Base-by-base conservation (phyloP, 1,140 invertebrate species). In the Paraescarpia echinospica region DNA sequence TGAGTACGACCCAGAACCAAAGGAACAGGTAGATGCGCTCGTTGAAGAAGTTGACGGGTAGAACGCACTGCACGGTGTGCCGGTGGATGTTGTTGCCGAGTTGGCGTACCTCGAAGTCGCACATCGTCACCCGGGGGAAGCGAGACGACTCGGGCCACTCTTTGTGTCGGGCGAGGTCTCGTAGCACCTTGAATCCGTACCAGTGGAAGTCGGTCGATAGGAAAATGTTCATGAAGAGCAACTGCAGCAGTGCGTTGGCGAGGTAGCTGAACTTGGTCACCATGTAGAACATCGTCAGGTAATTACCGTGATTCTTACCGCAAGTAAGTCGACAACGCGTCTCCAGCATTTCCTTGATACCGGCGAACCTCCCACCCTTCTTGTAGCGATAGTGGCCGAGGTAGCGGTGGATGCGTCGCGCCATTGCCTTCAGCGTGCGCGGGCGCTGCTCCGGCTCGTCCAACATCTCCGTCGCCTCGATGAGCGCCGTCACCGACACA, bases 21-120 rank as follows among this genome's bases (percentile, higher is more conserved):
- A 96, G 94, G 93, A 97, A 96, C 35, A 97, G 95, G 94, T 96
- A 96, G 89, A 96, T 96, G 94, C 96, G 96, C 93, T 96, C 96
- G 93, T 96, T 96, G 95, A 96, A 96, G 33, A 96, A 95, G 93
- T 96, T 97, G 92, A 97, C 96, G 91, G 96, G 96, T 1, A 97
- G 95, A 4, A 96, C 96, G 93, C 96, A 95, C 92, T 96, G 95
- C n/a, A 96, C 95, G n/a, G 95, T 96, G 91, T 96, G 95, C 18
- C 95, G 92, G 88, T 96, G 95, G n/a, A 96, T 94, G 92, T 96
- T 96, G 95, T 95, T 95, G 33, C 95, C 96, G 4, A 96, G 91
- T 33, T 94, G 94, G 34, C 95, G 94, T 34, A 96, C 96, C 92
- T 95, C 94, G 91, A 95, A 96, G 92, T 96, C 95, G 92, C 96